Base-by-base conservation (phyloP, 2,888 invertebrate species). In the Rhagium mordax region DNA sequence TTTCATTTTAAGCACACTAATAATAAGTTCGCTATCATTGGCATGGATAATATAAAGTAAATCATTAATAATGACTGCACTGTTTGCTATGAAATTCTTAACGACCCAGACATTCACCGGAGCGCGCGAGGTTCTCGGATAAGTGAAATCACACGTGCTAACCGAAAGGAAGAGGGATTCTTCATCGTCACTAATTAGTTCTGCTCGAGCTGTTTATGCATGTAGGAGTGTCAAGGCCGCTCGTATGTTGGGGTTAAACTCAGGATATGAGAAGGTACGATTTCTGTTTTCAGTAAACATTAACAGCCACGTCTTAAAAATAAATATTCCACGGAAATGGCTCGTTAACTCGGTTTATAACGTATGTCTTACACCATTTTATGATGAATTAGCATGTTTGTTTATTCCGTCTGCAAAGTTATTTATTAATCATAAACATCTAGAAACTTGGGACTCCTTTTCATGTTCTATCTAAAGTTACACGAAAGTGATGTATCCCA, bases 51-150 rank as follows among this genome's bases (percentile, higher is more conserved):
- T 65, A 20, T 21, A 65, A 65, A 65, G 21, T 24, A 71, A 72
- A 70, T 74, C 71, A 75, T 75, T 74, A 75, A 75, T 75, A 74
- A 74, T 72, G 67, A 62, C 75, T 71, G 49, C 69, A 18, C 18
- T 20, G 72, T 57, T 69, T 53, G 74, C 41, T 57, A 70, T 68
- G 78, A 74, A 71, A 74, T 76, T 68, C 65, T 74, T 72, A 76
- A 74, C 72, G 75, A 76, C 73, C 71, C 69, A 71, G 72, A 74
- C 74, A 62, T 74, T 78, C 75, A 77, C 65, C 72, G 62, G 74
- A 77, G 75, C 76, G 74, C 72, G 62, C 55, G 60, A 64, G 51
- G 8, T 5, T 33, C 47, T 65, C 33, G 57, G 41, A 49, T 53
- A 77, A 77, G 77, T 75, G 77, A 78, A 78, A 77, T 70, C 70